Conservation (phyloP, 2,797 vertebrate species). For the Falco naumanni region DNA sequence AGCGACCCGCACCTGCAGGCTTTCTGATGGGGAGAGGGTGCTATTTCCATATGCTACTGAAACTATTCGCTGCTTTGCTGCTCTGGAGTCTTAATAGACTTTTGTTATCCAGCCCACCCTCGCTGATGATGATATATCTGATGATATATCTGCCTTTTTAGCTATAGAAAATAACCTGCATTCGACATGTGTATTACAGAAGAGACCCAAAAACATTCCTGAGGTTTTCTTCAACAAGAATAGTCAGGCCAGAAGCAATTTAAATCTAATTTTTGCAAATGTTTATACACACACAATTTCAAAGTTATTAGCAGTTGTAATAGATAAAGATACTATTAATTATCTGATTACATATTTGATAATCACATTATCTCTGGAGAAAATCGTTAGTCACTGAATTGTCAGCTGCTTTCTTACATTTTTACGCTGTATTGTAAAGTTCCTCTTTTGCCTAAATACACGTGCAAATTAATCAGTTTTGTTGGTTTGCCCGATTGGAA, state of each 20-base stretch:
- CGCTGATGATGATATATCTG: background rate
- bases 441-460: background rate
- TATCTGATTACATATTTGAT: background rate
- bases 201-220: background rate
- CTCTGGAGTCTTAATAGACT: background rate
- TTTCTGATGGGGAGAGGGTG: background rate
- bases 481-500: background rate
- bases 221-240: background rate
- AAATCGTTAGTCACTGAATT: background rate
- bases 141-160: background rate
- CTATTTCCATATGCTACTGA: background rate
- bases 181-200: background rate
- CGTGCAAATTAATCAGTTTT: background rate
- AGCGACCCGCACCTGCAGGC: fast-evolving
- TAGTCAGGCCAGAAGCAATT: background rate
- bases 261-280: background rate
- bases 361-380: background rate
- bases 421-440: background rate
- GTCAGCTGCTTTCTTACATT: background rate
- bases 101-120: background rate
- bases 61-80: background rate
- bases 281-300: background rate
- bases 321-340: constrained; percentile 4
- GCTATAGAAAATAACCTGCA: background rate
- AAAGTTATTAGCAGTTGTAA: background rate